These are phyloP conservation scores for Acanthopleura granulata DNA, from an alignment of 2,888 invertebrate species.

Conservation along the genomic window DNA sequence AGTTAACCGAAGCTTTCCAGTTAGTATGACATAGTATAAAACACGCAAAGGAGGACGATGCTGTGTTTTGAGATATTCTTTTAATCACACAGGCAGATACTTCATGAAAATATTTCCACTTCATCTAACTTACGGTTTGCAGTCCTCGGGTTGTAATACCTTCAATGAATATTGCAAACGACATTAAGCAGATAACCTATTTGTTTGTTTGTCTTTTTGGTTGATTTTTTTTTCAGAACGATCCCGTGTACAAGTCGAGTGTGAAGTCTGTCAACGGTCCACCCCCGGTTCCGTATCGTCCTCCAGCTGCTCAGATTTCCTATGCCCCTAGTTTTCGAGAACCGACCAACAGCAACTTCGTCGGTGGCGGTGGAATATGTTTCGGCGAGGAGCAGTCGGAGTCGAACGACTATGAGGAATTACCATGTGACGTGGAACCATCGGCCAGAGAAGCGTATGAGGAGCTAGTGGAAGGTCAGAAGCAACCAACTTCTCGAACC, in stretches of 20 bases:
- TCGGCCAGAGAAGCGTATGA: constrained; percentile 4
- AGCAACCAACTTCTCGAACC: not conserved
- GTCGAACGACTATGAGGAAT: constrained; percentile 16
- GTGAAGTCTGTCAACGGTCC: not conserved
- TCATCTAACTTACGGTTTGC: too few species aligned
- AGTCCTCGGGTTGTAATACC: too few species aligned
- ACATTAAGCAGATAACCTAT: too few species aligned
- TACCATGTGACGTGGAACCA: constrained; percentile 10
- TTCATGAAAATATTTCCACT: too few species aligned
- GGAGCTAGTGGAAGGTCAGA: not conserved
- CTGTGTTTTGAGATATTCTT: too few species aligned
- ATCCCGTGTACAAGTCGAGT: constrained; percentile 14
- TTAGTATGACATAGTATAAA: too few species aligned
- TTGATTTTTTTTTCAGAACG: not conserved
- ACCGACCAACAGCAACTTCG: not conserved
- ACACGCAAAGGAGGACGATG: too few species aligned
- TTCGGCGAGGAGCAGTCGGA: not conserved
- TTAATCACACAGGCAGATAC: too few species aligned
- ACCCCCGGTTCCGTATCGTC: constrained; percentile 2
- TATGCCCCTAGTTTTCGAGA: not conserved
- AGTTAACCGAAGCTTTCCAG: too few species aligned
- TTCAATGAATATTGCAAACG: too few species aligned
- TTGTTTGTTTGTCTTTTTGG: not conserved
- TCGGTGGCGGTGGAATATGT: not conserved
- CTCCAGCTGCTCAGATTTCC: not conserved